Evolutionary conservation across 2,113 vertebrate genomes (phyloP).

Genomic region (Ameiurus melas): DNA sequence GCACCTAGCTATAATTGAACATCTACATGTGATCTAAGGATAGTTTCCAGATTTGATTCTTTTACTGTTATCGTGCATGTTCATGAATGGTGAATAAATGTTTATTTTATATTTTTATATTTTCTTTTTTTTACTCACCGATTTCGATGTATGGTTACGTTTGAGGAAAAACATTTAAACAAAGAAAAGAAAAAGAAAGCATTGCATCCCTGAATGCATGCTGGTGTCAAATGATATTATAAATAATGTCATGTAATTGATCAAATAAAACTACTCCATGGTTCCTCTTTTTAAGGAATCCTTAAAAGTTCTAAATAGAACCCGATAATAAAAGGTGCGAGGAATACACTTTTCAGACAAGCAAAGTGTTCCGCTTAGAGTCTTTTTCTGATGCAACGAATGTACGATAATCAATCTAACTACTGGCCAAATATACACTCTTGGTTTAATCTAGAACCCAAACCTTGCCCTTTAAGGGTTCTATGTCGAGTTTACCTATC

Average conservation of each 20-base stretch:
- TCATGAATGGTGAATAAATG: background rate
- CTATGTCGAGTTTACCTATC: background rate
- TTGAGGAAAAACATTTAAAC: background rate
- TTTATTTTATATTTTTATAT: background rate
- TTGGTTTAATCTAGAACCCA: background rate
- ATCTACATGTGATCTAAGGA: background rate
- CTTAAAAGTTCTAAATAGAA: background rate
- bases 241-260: background rate
- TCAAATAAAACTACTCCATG: background rate
- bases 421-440: background rate
- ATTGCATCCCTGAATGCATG: background rate
- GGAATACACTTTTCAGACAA: background rate
- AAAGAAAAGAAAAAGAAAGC: background rate
- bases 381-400: background rate
- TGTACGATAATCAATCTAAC: too few species aligned
- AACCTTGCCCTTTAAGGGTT: background rate
- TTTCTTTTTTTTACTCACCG: background rate
- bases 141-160: background rate
- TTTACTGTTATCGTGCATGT: background rate
- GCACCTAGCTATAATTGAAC: background rate
- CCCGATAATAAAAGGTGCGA: background rate
- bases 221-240: background rate
- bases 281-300: background rate
- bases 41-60: background rate
- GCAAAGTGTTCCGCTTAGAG: background rate